phyloP scores from a whole-genome alignment of 1,140 invertebrate genomes.

The Aplysia californica region DNA sequence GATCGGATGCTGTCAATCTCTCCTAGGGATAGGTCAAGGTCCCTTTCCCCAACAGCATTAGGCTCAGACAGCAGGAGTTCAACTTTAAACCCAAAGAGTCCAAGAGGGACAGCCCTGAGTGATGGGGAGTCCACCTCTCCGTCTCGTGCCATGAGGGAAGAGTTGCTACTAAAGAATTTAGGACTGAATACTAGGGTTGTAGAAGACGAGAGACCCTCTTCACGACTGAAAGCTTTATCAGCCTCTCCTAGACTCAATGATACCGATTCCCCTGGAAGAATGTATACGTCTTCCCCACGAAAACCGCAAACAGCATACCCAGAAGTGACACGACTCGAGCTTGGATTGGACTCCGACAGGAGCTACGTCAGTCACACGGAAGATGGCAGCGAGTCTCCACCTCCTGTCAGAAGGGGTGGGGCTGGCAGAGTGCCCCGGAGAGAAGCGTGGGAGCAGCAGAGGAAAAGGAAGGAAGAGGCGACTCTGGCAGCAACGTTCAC shows the following conservation, averaged over 20 bases:
- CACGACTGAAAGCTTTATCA: neutral
- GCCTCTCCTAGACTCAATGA: neutral
- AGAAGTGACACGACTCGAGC: neutral
- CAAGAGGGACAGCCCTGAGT: no score
- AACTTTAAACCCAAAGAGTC: no score
- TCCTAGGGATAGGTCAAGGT: neutral
- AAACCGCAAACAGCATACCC: neutral
- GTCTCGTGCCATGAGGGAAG: no score
- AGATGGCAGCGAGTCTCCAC: neutral
- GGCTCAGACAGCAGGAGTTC: no score
- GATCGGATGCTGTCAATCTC: conserved; percentile 2
- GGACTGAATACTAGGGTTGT: neutral
- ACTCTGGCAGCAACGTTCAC: neutral
- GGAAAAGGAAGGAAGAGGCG: conserved; percentile 10
- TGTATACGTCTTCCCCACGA: neutral
- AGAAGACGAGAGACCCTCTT: neutral
- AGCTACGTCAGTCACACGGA: neutral
- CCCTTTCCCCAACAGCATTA: neutral
- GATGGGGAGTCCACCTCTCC: no score
- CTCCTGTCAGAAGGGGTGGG: conserved; percentile 15
- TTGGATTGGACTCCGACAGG: neutral
- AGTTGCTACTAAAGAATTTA: neutral
- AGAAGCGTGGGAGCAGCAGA: conserved; percentile 39
- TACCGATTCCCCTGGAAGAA: neutral
- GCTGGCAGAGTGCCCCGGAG: conserved; percentile 31